Evolutionary conservation across 2,113 vertebrate species (phyloP).

Genomic region (Glaucomys volans): DNA sequence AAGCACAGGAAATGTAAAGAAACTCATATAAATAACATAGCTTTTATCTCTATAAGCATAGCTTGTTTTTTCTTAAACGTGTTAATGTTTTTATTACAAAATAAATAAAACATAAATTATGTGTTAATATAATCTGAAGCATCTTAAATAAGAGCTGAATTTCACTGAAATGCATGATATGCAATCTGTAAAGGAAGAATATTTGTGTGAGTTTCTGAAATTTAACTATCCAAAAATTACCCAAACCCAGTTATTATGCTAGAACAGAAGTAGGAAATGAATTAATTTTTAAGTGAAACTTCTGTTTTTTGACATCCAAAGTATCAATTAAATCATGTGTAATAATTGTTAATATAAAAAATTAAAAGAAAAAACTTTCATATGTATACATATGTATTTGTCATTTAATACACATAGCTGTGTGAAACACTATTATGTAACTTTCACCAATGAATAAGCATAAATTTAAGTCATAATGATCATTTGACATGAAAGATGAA

Average conservation of each 20-base stretch:
- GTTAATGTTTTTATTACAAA: background rate
- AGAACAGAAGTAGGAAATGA: background rate
- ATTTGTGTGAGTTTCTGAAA: constrained; percentile 1
- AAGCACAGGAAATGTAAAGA: background rate
- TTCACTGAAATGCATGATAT: background rate
- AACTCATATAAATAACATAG: background rate
- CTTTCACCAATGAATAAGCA: background rate
- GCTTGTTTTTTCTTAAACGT: background rate
- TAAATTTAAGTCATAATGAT: background rate
- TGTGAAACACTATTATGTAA: background rate
- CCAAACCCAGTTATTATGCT: background rate
- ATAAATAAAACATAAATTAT: background rate
- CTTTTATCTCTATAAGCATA: background rate
- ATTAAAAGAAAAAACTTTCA: background rate
- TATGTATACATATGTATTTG: background rate
- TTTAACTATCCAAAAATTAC: background rate
- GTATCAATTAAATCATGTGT: background rate
- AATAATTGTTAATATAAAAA: background rate
- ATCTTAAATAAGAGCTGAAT: background rate
- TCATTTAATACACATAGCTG: background rate
- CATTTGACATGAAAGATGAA: background rate
- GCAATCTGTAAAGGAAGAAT: background rate
- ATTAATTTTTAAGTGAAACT: background rate
- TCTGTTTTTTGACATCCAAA: background rate
- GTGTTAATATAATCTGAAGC: background rate